phyloP scores from a whole-genome alignment of 2,888 invertebrate genomes.

The Netelia melanura region DNA sequence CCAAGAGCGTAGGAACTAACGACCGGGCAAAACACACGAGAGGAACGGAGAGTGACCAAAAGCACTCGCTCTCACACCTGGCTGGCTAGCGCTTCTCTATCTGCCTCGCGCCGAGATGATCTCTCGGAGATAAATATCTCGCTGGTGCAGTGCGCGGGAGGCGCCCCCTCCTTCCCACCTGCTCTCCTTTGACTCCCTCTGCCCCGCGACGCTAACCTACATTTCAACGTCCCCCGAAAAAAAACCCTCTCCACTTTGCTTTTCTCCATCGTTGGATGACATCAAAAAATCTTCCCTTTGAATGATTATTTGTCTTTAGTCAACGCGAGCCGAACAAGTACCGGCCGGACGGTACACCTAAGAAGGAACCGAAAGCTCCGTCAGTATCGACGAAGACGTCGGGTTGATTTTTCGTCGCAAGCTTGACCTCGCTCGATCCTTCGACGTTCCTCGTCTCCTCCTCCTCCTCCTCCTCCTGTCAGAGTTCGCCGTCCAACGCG shows the following conservation, averaged over 20 bases:
- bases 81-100: slow-evolving; percentile 2
- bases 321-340: background rate
- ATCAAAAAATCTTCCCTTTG: too few relatives aligned
- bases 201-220: slow-evolving; percentile 20
- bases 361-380: background rate
- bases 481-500: slow-evolving; percentile 23
- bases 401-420: slow-evolving; percentile 35
- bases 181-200: slow-evolving; percentile 23
- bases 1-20: slow-evolving; percentile 5
- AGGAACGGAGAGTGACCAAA: slow-evolving; percentile 6
- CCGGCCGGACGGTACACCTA: background rate
- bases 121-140: slow-evolving; percentile 61
- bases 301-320: background rate
- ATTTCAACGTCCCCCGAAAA: background rate
- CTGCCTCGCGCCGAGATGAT: slow-evolving; percentile 45
- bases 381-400: slow-evolving; percentile 11
- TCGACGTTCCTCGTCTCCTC: background rate
- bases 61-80: slow-evolving; percentile 39
- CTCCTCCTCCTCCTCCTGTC: slow-evolving; percentile 11
- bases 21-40: background rate
- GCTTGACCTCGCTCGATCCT: slow-evolving; percentile 49
- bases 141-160: slow-evolving; percentile 28
- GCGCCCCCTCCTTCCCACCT: background rate
- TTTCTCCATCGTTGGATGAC: background rate
- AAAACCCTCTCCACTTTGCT: background rate